Percentiles rank a stretch among this genome's conserved stretches.
These are phyloP conservation scores for Pogoniulus pusillus DNA, from an alignment of 2,797 vertebrate species.

Conservation along the genomic window DNA sequence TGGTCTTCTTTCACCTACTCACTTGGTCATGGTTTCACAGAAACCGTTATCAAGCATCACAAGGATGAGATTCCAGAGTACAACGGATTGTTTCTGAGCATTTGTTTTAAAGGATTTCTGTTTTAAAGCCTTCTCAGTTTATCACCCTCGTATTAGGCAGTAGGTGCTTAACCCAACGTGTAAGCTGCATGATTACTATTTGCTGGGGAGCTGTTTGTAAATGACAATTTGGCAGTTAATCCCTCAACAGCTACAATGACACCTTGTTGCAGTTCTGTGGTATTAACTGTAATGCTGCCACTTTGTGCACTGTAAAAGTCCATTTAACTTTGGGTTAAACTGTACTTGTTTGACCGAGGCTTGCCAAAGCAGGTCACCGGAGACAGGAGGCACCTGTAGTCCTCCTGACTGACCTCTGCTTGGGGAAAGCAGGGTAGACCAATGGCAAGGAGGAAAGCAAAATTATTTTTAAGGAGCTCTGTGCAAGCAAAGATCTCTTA, in stretches of 20 bases:
- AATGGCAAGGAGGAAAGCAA: neutral
- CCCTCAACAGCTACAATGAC: neutral
- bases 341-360: neutral
- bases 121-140: neutral
- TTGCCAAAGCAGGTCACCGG: neutral
- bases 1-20: no score
- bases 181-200: neutral
- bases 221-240: neutral
- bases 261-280: neutral
- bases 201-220: neutral
- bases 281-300: neutral
- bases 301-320: neutral
- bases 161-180: neutral
- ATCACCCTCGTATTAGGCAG: neutral
- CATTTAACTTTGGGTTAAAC: neutral
- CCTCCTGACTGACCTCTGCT: neutral
- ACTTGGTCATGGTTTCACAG: no score
- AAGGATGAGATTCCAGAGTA: neutral
- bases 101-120: neutral
- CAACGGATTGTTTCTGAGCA: neutral
- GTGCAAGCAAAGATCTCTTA: neutral
- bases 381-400: fast-evolving
- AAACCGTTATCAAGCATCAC: neutral
- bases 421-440: neutral
- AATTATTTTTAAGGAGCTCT: neutral